A percentile compares a stretch with the other conserved stretches of the same genome.
Conservation (phyloP, 1,140 invertebrate species). For the Panagrolaimus sp. region DNA sequence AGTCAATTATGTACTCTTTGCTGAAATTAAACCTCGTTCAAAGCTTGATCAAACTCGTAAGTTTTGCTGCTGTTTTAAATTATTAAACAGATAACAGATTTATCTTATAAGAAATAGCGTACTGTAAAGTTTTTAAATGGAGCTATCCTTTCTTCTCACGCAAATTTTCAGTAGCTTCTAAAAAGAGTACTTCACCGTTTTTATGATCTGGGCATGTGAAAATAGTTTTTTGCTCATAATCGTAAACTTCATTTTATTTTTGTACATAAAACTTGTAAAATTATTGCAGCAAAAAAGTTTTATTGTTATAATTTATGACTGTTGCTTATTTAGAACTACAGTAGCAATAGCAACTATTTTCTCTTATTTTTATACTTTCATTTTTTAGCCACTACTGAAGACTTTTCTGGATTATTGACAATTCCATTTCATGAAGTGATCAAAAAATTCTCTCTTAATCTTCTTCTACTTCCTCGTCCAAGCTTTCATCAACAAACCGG, state of each 20-base stretch:
- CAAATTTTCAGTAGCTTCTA: not conserved
- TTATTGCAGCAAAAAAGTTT: too few species aligned
- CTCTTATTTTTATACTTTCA: not conserved
- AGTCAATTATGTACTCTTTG: constrained; percentile 43
- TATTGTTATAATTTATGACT: too few species aligned
- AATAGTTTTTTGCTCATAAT: too few species aligned
- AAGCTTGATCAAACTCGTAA: constrained; percentile 15
- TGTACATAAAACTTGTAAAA: too few species aligned
- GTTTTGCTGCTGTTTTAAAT: not conserved
- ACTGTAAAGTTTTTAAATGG: too few species aligned
- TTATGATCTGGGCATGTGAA: too few species aligned
- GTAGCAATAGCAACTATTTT: too few species aligned
- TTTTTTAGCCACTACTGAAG: not conserved
- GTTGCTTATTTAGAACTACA: too few species aligned
- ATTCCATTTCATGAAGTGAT: not conserved
- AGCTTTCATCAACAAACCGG: not conserved
- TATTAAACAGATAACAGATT: not conserved
- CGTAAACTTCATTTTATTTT: too few species aligned
- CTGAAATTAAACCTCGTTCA: constrained; percentile 24
- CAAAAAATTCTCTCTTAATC: not conserved
- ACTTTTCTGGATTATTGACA: not conserved
- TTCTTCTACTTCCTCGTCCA: not conserved
- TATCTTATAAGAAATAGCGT: too few species aligned
- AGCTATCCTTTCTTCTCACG: too few species aligned
- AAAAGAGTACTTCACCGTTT: too few species aligned